A percentile compares a stretch with the other conserved stretches of the same genome.
Conservation (phyloP, 2,888 invertebrate species). For the Chymomyza fuscimana region DNA sequence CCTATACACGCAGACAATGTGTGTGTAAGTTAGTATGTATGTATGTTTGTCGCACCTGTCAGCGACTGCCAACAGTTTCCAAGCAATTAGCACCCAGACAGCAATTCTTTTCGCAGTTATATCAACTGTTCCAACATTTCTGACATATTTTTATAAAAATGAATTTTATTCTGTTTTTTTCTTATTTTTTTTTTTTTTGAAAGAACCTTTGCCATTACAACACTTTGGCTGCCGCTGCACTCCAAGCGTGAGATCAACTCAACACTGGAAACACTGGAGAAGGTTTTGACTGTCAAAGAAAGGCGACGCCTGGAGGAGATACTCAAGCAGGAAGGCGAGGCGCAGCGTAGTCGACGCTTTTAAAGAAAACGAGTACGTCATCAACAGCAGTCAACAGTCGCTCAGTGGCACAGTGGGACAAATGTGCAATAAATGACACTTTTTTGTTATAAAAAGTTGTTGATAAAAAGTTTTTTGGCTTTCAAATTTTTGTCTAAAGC, state of each 20-base stretch:
- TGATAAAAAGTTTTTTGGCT: too few relatives aligned
- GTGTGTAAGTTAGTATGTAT: not conserved
- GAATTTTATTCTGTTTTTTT: conserved; percentile 3
- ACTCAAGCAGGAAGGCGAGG: conserved; percentile 68
- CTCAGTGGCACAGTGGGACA: not conserved
- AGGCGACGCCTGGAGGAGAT: conserved; percentile 78
- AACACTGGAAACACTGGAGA: conserved; percentile 77
- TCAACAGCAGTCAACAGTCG: conserved; percentile 5
- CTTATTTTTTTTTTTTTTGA: not conserved
- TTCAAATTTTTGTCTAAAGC: too few relatives aligned
- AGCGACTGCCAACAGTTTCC: conserved; percentile 4
- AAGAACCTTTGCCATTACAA: conserved; percentile 79
- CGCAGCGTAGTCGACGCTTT: conserved; percentile 55
- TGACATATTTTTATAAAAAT: conserved; percentile 35
- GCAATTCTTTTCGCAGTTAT: not conserved
- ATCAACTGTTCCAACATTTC: conserved; percentile 26
- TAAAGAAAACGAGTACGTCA: conserved; percentile 17
- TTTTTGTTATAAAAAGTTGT: too few relatives aligned
- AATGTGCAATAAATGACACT: too few relatives aligned
- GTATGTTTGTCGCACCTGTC: not conserved
- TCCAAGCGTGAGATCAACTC: conserved; percentile 79
- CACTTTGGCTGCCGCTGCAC: conserved; percentile 79
- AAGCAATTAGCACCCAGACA: conserved; percentile 25
- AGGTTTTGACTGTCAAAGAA: conserved; percentile 77
- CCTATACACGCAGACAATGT: not conserved